Evolutionary conservation across 2,113 vertebrate genomes (phyloP).

Genomic region (Erythrocercus mccallii): DNA sequence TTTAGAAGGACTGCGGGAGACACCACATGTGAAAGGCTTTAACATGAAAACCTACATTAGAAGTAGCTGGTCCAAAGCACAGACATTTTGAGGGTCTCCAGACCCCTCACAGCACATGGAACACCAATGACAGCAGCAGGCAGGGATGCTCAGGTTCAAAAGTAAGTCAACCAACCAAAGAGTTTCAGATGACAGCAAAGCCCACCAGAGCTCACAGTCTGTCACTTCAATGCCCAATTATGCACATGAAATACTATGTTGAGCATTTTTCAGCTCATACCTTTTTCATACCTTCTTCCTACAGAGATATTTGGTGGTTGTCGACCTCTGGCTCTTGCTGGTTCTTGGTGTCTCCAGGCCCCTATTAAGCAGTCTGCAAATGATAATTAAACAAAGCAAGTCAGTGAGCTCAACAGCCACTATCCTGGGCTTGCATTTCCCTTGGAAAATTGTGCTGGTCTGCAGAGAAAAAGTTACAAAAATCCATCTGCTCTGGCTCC

Average conservation of each 20-base stretch:
- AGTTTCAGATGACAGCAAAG: not conserved
- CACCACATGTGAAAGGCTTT: not conserved
- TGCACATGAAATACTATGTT: not conserved
- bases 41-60: not conserved
- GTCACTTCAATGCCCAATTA: not conserved
- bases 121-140: not conserved
- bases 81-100: not conserved
- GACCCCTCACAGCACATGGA: not conserved
- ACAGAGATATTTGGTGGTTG: not conserved
- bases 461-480: constrained; percentile 2
- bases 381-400: not conserved
- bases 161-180: fast-evolving
- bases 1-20: not conserved
- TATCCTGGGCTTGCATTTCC: not conserved
- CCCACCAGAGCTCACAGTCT: not conserved
- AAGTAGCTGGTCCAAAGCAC: not conserved
- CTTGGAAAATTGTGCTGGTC: not conserved
- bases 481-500: constrained; percentile 3
- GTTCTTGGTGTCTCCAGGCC: not conserved
- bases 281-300: no score
- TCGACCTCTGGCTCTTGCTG: not conserved
- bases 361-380: not conserved
- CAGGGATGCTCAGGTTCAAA: not conserved
- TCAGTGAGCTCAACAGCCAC: not conserved
- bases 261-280: not conserved